Evolutionary conservation across 1,140 invertebrate genomes (phyloP).

Genomic region (Achatina immaculata): DNA sequence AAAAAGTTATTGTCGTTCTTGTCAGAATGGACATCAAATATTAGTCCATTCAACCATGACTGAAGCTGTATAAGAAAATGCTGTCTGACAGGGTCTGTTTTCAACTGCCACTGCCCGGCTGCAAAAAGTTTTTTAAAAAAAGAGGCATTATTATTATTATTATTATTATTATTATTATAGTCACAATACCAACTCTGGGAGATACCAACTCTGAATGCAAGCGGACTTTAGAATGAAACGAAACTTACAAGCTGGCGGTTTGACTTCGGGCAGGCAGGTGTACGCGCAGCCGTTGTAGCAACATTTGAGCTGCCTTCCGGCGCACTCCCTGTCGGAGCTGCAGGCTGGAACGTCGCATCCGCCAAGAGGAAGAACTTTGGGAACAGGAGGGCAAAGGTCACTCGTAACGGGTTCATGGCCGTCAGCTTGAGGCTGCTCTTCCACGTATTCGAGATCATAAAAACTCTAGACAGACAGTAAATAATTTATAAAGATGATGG

Average conservation of each 20-base stretch:
- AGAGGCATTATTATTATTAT: too few relatives aligned
- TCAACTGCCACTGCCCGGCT: too few relatives aligned
- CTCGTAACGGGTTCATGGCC: neutral
- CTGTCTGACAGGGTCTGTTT: too few relatives aligned
- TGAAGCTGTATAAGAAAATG: too few relatives aligned
- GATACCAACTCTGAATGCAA: neutral
- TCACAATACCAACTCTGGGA: neutral
- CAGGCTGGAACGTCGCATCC: neutral
- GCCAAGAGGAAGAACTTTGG: neutral
- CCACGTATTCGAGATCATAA: neutral
- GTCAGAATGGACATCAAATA: too few relatives aligned
- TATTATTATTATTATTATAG: neutral
- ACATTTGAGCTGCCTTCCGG: constrained; percentile 34
- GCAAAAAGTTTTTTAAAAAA: too few relatives aligned
- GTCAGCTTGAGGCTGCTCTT: neutral
- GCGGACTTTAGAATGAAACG: neutral
- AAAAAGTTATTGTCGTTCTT: too few relatives aligned
- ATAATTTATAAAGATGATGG: too few relatives aligned
- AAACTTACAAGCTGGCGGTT: constrained; percentile 41
- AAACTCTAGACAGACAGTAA: neutral
- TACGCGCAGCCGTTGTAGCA: constrained; percentile 50
- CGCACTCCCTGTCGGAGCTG: constrained; percentile 11
- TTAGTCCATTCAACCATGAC: too few relatives aligned
- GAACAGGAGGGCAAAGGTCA: constrained; percentile 14
- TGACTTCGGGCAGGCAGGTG: constrained; percentile 43